These are phyloP conservation scores for Podilymbus podiceps DNA, from an alignment of 2,113 vertebrate species.

Conservation along the genomic window DNA sequence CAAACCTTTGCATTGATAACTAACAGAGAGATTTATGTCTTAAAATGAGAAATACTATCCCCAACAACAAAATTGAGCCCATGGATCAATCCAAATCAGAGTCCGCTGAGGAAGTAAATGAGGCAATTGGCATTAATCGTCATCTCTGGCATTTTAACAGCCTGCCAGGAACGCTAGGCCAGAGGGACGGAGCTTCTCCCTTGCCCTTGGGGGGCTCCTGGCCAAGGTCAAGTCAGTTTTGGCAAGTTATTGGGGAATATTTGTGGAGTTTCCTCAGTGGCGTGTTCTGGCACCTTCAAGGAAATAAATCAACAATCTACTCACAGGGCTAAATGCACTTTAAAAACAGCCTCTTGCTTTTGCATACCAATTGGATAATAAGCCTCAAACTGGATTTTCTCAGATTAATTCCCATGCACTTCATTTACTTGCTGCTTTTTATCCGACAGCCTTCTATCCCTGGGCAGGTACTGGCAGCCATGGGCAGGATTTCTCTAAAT, in stretches of 20 bases:
- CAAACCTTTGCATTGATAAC: slow-evolving; percentile 42
- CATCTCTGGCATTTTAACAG: neutral
- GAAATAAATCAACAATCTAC: neutral
- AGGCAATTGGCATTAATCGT: slow-evolving; percentile 16
- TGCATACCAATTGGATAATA: slow-evolving; percentile 30
- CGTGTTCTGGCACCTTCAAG: neutral
- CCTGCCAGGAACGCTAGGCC: neutral
- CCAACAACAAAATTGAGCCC: neutral
- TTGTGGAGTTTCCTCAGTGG: neutral
- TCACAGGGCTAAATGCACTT: neutral
- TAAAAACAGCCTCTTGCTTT: neutral
- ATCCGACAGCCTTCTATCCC: neutral
- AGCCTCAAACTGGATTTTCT: slow-evolving; percentile 35
- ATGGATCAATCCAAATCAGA: slow-evolving; percentile 22
- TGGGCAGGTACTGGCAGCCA: neutral
- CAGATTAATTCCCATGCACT: slow-evolving; percentile 13
- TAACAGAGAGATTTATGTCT: slow-evolving; percentile 22
- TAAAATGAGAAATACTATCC: slow-evolving; percentile 26
- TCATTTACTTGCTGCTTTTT: neutral
- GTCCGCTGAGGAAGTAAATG: neutral
- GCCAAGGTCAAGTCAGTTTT: neutral
- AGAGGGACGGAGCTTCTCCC: neutral
- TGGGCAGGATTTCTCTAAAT: neutral
- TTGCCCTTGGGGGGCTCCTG: neutral
- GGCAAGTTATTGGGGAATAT: neutral